Base-by-base conservation (phyloP, 2,113 vertebrate species). In the Aspiorhynchus laticeps region DNA sequence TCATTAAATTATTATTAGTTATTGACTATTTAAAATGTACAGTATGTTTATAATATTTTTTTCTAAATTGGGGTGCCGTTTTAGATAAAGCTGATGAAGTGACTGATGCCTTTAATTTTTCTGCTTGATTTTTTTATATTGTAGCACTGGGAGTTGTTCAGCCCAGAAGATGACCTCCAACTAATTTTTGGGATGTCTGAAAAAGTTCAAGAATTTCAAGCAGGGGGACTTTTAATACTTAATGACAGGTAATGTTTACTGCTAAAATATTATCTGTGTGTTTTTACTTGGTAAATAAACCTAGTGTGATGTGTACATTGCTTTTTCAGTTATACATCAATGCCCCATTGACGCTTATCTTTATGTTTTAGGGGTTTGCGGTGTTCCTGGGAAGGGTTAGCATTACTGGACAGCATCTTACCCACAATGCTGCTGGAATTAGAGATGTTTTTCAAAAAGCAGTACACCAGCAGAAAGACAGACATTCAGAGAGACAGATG, bases 381-480 rank as follows among this genome's bases (percentile, higher is more conserved):
- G 14, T 98, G 97, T 91, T 95, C 96, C 5, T 94, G 95, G 96
- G 90, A 95, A 0, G 97, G 97, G 1, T 93, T 99, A 89, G 95
- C 95, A 2, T 89, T 99, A 86, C 90, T 98, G 89, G 98, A 99
- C 93, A 95, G 96, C 41, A 90, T 99, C 59, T 92, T 99, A 87
- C 96, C 96, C 0, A 89, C 87, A n/a, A 94, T 99, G n/a, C 93
- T 99, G 5, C 88, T 94, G 86, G 95, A 90, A 84, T 93, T 99
- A 48, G 96, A 97, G 85, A 88, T 33, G 43, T 69, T 89, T 26
- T 71, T 91, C 28, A 59, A 41, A 76, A 19, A n/a, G 7, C 38
- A 31, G 6, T 4, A 71, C 73, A 46, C 7, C 65, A 12, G 65
- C 74, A 24, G 59, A 84, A 80, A 81, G 67, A 56, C 26, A 63